Conservation (phyloP, 2,888 invertebrate genomes). For the Shargacucullia verbasci region DNA sequence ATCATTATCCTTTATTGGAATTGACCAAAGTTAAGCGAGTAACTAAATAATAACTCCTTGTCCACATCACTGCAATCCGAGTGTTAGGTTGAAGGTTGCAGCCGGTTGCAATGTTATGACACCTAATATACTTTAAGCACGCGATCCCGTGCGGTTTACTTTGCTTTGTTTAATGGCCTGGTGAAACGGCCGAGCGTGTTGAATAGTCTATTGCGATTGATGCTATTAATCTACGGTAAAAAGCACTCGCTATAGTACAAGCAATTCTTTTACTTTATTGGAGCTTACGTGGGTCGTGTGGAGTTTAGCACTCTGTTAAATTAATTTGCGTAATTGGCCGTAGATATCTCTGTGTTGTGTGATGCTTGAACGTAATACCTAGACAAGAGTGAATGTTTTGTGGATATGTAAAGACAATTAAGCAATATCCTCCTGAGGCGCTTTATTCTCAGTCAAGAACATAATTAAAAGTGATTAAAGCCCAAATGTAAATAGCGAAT, state of each 20-base stretch:
- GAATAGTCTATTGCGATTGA: conserved; percentile 70
- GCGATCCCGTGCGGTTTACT: conserved; percentile 74
- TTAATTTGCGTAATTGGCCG: conserved; percentile 14
- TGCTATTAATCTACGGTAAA: conserved; percentile 59
- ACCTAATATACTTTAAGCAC: conserved; percentile 85
- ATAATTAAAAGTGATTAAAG: too few species aligned
- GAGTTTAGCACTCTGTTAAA: conserved; percentile 21
- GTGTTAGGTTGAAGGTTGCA: conserved; percentile 68
- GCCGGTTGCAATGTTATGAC: conserved; percentile 78
- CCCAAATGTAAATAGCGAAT: too few species aligned
- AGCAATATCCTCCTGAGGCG: too few species aligned
- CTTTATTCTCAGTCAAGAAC: too few species aligned
- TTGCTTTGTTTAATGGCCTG: conserved; percentile 72
- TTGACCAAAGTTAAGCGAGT: conserved; percentile 1
- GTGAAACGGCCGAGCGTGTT: conserved; percentile 66
- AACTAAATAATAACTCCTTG: too few species aligned
- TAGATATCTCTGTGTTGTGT: background rate
- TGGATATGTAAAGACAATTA: too few species aligned
- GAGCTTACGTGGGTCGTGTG: conserved; percentile 20
- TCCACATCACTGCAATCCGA: conserved; percentile 50
- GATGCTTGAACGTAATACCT: too few species aligned
- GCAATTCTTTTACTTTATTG: conserved; percentile 28
- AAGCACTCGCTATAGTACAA: conserved; percentile 40
- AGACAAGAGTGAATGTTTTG: too few species aligned
- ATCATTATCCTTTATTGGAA: too few species aligned